phyloP scores from a whole-genome alignment of 2,888 invertebrate genomes.

The Calliscelio sp. region DNA sequence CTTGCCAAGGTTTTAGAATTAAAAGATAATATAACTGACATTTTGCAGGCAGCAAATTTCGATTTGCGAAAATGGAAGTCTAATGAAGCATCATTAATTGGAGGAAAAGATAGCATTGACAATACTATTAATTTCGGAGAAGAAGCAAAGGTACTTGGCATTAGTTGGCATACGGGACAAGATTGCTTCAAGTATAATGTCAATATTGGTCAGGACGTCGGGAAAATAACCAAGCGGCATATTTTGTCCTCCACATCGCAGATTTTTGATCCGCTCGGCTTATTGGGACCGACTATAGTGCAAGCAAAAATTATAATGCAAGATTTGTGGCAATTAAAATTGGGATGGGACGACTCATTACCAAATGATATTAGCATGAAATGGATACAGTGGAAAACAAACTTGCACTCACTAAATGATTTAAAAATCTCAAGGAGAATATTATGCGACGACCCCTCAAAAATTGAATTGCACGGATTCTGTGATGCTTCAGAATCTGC shows the following conservation, averaged over 20 bases:
- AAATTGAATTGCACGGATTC: slow-evolving; percentile 73
- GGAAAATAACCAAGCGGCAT: background rate
- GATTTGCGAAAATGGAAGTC: slow-evolving; percentile 30
- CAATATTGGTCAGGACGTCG: too few relatives aligned
- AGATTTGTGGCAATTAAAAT: slow-evolving; percentile 10
- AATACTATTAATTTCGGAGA: background rate
- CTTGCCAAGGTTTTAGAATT: background rate
- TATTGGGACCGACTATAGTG: slow-evolving; percentile 4
- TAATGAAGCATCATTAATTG: background rate
- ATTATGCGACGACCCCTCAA: background rate
- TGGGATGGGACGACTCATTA: slow-evolving; percentile 24
- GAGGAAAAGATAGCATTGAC: too few relatives aligned
- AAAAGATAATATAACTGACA: background rate
- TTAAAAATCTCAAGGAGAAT: background rate
- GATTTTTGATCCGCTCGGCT: slow-evolving; percentile 22
- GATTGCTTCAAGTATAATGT: background rate
- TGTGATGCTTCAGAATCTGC: slow-evolving; percentile 18
- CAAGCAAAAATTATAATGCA: slow-evolving; percentile 17
- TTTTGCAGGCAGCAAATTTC: background rate
- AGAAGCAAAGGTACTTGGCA: background rate
- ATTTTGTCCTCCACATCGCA: background rate
- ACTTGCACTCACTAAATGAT: background rate
- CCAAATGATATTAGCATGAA: background rate
- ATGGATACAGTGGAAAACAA: background rate
- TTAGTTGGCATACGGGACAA: slow-evolving; percentile 3